Evolutionary conservation across 92 coral and sea anemone genomes (phyloP), one percentile per base, ranked within the genome.

Genomic region (Porites evermanni): DNA sequence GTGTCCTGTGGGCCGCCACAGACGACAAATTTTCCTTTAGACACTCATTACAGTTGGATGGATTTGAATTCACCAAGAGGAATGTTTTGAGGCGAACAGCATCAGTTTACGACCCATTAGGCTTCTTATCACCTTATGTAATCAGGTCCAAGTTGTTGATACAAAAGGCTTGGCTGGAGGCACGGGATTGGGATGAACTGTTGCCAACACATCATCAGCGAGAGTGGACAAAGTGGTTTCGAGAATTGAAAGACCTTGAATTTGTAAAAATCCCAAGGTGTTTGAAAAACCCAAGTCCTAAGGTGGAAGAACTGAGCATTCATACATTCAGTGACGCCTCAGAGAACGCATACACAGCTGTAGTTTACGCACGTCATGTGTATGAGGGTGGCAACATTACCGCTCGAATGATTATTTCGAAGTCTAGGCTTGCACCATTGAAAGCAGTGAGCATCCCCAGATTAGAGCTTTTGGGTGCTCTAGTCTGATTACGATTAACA

Each of bases 371-470:
- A 44, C 59, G 91, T 12, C 79, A 86, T 53, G 88, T 79, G 32
- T 84, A 90, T 65, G 54, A 64, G 68, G 72, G 70, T 71, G 87
- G 87, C 54, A 32, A 65, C 13, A 51, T 68, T 11, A 79, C 70
- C 21, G 56, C 70, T 0, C 91, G 71, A 65, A 64, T 90, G 61
- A 65, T 91, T 73, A 93, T 91, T 63, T 75, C 89, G 0, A 93
- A 93, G 82, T 73, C 88, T n/a, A 63, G 96, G 85, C 82, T 90
- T 4, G 94, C 94, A 23, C 94, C 90, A n/a, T n/a, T 93, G 82
- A 93, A 93, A 60, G 89, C 94, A 18, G 75, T 93, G 26, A 32
- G 38, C 38, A 32, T 82, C 29, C 93, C 95, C 70, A 58, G 90
- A 13, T 70, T 90, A 17, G 84, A 90, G 69, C 83, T 89, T 18